Percentiles rank a stretch among this genome's conserved stretches.
These are phyloP conservation scores for Nephrotoma guestfalica DNA, from an alignment of 2,888 invertebrate species.

Conservation along the genomic window DNA sequence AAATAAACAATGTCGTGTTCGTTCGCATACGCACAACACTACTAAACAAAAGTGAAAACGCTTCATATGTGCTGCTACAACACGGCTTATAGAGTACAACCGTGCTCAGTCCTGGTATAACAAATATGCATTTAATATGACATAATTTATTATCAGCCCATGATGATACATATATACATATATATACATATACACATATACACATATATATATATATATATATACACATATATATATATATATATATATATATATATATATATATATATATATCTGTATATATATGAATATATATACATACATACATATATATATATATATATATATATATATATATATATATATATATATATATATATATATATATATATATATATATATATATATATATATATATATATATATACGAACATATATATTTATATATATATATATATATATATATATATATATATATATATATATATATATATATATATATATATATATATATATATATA, in stretches of 20 bases:
- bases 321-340: not conserved
- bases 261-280: not conserved
- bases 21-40: too few species aligned
- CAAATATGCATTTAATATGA: too few species aligned
- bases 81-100: too few species aligned
- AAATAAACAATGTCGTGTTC: too few species aligned
- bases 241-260: not conserved
- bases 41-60: too few species aligned
- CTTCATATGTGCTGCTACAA: too few species aligned
- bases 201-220: not conserved
- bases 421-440: not conserved
- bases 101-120: too few species aligned
- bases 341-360: not conserved
- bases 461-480: not conserved
- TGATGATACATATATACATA: not conserved
- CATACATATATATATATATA: not conserved
- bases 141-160: too few species aligned
- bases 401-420: not conserved
- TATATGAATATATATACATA: not conserved
- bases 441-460: not conserved
- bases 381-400: not conserved
- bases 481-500: not conserved
- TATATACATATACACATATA: not conserved
- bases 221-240: not conserved
- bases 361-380: not conserved